These are phyloP conservation scores for Aphidius colemani DNA, from an alignment of 2,888 invertebrate species.

Conservation along the genomic window DNA sequence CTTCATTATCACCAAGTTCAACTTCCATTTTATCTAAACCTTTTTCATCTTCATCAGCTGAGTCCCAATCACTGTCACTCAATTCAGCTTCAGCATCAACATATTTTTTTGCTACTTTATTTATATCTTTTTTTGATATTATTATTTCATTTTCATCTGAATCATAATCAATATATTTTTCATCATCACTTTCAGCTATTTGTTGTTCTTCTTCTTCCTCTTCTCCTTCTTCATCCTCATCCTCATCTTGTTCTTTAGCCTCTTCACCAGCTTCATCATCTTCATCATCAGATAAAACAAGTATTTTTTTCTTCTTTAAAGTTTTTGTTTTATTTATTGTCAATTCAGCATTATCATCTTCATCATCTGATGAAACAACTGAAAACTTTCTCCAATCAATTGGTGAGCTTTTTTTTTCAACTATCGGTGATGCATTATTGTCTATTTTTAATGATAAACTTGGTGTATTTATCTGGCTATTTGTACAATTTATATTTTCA, in stretches of 20 bases:
- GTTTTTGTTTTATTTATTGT: slow-evolving; percentile 45
- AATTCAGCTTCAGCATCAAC: slow-evolving; percentile 90
- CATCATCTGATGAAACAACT: slow-evolving; percentile 43
- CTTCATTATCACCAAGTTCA: slow-evolving; percentile 84
- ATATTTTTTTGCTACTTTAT: slow-evolving; percentile 70
- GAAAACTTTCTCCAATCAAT: slow-evolving; percentile 39
- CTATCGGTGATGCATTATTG: slow-evolving; percentile 2
- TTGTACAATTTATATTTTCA: not conserved
- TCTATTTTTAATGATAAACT: slow-evolving; percentile 42
- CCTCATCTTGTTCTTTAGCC: slow-evolving; percentile 28
- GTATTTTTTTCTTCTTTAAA: slow-evolving; percentile 39
- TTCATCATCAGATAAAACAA: slow-evolving; percentile 53
- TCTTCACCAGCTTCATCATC: slow-evolving; percentile 43
- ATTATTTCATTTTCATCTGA: slow-evolving; percentile 82
- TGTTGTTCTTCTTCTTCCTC: slow-evolving; percentile 57
- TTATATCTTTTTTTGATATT: slow-evolving; percentile 54
- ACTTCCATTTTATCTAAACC: slow-evolving; percentile 79
- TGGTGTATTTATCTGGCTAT: slow-evolving; percentile 28
- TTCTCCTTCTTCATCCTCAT: slow-evolving; percentile 38
- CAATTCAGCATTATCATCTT: slow-evolving; percentile 32
- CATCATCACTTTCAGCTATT: slow-evolving; percentile 44
- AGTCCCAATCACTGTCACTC: slow-evolving; percentile 88
- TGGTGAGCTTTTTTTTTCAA: slow-evolving; percentile 44
- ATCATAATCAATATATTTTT: slow-evolving; percentile 72
- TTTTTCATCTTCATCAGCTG: slow-evolving; percentile 85